A percentile compares a stretch with the other conserved stretches of the same genome.
Evolutionary conservation across 30 jellyfish, hydroid and myxozoan genomes (phyloP).

Genomic region (Cassiopea xamachana): DNA sequence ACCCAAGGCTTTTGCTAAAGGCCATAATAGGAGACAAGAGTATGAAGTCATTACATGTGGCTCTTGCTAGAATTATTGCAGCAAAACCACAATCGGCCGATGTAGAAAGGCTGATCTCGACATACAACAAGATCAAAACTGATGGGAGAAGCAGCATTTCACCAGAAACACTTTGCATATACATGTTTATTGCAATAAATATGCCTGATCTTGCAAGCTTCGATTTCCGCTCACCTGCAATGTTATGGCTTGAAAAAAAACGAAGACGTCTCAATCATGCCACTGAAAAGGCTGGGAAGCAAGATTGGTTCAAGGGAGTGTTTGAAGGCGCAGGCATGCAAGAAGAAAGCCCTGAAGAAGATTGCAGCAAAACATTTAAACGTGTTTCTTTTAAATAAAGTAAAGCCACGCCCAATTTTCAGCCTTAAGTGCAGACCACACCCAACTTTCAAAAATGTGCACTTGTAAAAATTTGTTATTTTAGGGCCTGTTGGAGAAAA

Average conservation of each 20-base stretch:
- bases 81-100: conserved; percentile 42
- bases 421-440: conserved; percentile 8
- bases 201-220: conserved; percentile 46
- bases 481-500: conserved; percentile 47
- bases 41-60: conserved; percentile 24
- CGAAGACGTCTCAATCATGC: conserved; percentile 32
- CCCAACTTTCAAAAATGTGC: conserved; percentile 37
- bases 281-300: conserved; percentile 36
- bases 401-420: conserved; percentile 28
- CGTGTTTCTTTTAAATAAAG: conserved; percentile 20
- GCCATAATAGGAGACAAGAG: not conserved
- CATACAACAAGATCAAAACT: conserved; percentile 33
- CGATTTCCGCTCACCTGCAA: conserved; percentile 39
- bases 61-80: conserved; percentile 14
- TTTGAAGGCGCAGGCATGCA: conserved; percentile 13
- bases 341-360: conserved; percentile 28
- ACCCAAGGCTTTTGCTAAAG: conserved; percentile 23
- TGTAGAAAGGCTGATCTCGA: conserved; percentile 33
- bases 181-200: conserved; percentile 16
- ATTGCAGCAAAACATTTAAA: conserved; percentile 13
- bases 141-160: conserved; percentile 52
- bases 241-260: conserved; percentile 19
- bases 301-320: conserved; percentile 44
- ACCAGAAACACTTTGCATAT: conserved; percentile 45
- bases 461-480: conserved; percentile 12